Base-by-base conservation (phyloP, 2,888 invertebrate genomes). In the Cetonia aurata region DNA sequence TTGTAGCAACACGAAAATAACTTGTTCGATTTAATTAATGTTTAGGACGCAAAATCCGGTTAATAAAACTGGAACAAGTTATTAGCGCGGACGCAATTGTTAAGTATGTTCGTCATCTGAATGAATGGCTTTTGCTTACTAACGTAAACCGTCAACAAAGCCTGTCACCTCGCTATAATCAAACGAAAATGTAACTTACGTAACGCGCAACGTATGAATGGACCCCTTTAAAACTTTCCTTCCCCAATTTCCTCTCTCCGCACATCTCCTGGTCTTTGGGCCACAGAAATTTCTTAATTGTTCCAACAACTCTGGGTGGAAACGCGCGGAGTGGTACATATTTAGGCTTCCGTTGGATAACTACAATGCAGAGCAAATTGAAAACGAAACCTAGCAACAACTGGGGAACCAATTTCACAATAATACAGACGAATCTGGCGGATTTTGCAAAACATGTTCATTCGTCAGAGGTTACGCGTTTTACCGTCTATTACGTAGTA, bases 211-310 rank as follows among this genome's bases (percentile, higher is more conserved):
- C 19, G 50, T 41, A 50, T 50, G 62, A 65, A 65, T 65, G 33
- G 62, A 50, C 46, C 50, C 25, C 52, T 41, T 46, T 10, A 50
- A 65, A 50, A 52, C 37, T 65, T 65, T 12, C 41, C 62, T 12
- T 10, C 37, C 9, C 37, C 37, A 8, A 37, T 37, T 37, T 10
- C 37, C 37, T 25, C 25, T 25, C 25, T 25, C 25, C 4, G 3
- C 4, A 4, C 37, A 8, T 37, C 37, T 37, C 37, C 10, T 6
- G 8, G 4, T 37, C 37, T 37, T 25, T 25, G 31, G 48, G 13
- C 33, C 62, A 17, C 62, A 33, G 41, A 65, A 65, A 65, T 60
- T 65, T 41, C 62, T 52, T 65, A 65, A 65, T 65, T 65, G 62
- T 65, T 65, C 25, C 52, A 65, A 33, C n/a, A 65, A 52, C 33